Conservation (phyloP, 2,113 vertebrate genomes). For the Clinocottus analis region DNA sequence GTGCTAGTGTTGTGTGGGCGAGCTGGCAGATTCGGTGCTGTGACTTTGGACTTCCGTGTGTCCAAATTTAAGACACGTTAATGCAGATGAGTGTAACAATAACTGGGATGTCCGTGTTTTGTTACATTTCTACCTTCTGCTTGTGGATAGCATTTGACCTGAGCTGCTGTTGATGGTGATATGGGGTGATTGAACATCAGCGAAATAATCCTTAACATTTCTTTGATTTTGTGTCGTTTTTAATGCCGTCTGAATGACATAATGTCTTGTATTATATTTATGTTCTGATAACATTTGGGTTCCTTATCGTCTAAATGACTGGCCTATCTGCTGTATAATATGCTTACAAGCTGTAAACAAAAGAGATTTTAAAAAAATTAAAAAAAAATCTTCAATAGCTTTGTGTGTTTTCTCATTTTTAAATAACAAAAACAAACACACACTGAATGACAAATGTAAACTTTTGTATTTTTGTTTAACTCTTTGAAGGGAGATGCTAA, state of each 20-base stretch:
- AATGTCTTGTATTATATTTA: slow-evolving; percentile 75
- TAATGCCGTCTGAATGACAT: slow-evolving; percentile 34
- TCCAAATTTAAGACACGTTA: slow-evolving; percentile 29
- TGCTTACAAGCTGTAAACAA: slow-evolving; percentile 48
- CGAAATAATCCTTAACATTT: slow-evolving; percentile 78
- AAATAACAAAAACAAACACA: neutral
- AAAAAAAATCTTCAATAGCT: slow-evolving; percentile 4
- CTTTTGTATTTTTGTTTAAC: neutral
- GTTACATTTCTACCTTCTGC: slow-evolving; percentile 60
- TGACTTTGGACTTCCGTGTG: slow-evolving; percentile 28
- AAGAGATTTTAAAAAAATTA: slow-evolving; percentile 32
- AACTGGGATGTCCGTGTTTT: slow-evolving; percentile 36
- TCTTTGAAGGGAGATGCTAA: neutral
- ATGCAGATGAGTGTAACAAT: slow-evolving; percentile 63
- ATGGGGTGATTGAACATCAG: slow-evolving; percentile 46
- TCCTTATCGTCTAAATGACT: slow-evolving; percentile 52
- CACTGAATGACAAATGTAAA: neutral
- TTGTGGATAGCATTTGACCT: slow-evolving; percentile 57
- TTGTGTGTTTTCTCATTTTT: slow-evolving; percentile 14
- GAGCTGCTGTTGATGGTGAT: slow-evolving; percentile 57
- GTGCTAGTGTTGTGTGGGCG: slow-evolving; percentile 29
- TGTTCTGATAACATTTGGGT: slow-evolving; percentile 57
- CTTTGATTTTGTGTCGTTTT: slow-evolving; percentile 49
- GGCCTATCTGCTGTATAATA: slow-evolving; percentile 60
- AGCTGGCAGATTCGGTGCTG: slow-evolving; percentile 40